Conservation (phyloP, 2,888 invertebrate genomes). For the Griposia aprilina region DNA sequence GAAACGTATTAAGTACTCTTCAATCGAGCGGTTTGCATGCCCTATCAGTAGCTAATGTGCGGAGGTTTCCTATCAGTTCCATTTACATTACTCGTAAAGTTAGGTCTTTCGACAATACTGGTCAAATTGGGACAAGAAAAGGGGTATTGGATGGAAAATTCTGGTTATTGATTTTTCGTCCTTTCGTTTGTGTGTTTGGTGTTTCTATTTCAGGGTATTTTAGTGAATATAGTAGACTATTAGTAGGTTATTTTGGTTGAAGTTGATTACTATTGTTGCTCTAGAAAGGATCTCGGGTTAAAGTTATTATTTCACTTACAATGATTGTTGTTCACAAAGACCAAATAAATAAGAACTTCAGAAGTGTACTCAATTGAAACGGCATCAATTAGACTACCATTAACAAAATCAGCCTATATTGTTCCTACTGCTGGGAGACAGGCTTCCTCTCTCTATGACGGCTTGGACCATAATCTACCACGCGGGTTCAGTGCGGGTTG, state of each 20-base stretch:
- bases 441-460: no score
- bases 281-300: background rate
- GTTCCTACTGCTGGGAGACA: no score
- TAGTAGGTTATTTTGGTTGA: conserved; percentile 14
- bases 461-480: no score
- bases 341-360: background rate
- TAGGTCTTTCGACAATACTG: background rate
- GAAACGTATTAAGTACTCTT: conserved; percentile 72
- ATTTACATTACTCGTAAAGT: conserved; percentile 27
- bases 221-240: conserved; percentile 23
- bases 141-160: background rate
- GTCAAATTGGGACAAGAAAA: background rate
- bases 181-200: conserved; percentile 5
- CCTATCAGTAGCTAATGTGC: conserved; percentile 51
- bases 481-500: no score
- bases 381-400: no score
- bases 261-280: background rate
- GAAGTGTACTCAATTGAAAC: no score
- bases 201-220: conserved; percentile 33
- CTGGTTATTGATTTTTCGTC: conserved; percentile 24
- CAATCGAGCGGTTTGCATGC: conserved; percentile 68
- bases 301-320: background rate
- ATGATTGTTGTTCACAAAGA: background rate
- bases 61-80: conserved; percentile 24
- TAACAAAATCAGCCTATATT: no score